Percentiles rank a stretch among this genome's conserved stretches.
These are phyloP conservation scores for Drosophila sordidapex DNA, from an alignment of 2,888 invertebrate species.

Conservation along the genomic window DNA sequence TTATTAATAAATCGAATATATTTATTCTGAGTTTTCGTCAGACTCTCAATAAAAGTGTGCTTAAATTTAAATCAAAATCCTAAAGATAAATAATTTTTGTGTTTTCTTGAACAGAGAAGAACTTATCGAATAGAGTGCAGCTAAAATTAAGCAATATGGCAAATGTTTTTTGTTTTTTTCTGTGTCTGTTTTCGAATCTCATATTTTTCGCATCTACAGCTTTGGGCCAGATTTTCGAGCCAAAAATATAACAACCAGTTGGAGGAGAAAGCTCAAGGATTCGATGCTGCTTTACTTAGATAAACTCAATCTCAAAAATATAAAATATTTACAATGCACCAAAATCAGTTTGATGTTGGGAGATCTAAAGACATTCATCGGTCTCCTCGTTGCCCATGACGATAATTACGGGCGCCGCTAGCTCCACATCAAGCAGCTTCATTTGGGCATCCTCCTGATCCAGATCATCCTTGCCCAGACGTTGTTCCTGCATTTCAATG, in stretches of 20 bases:
- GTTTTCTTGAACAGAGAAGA: slow-evolving; percentile 46
- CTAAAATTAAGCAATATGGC: slow-evolving; percentile 73
- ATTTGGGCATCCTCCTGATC: slow-evolving; percentile 82
- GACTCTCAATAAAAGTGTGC: slow-evolving; percentile 53
- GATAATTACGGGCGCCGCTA: slow-evolving; percentile 65
- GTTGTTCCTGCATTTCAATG: slow-evolving; percentile 84
- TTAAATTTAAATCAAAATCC: slow-evolving; percentile 57
- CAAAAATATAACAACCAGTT: slow-evolving; percentile 47
- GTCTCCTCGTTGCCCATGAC: slow-evolving; percentile 72
- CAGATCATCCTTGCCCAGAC: slow-evolving; percentile 79
- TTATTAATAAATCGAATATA: slow-evolving; percentile 54
- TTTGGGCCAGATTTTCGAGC: slow-evolving; percentile 39
- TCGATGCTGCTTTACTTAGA: slow-evolving; percentile 28
- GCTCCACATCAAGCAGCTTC: slow-evolving; percentile 76
- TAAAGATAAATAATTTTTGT: slow-evolving; percentile 56
- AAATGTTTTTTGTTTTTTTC: slow-evolving; percentile 46
- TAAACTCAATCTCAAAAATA: slow-evolving; percentile 57
- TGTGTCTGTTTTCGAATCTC: slow-evolving; percentile 17
- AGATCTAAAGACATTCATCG: slow-evolving; percentile 69
- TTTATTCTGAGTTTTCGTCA: slow-evolving; percentile 74
- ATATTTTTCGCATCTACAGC: slow-evolving; percentile 17
- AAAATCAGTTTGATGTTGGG: slow-evolving; percentile 14
- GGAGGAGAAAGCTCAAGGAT: slow-evolving; percentile 29
- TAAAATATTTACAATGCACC: slow-evolving; percentile 69
- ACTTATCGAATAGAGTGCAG: slow-evolving; percentile 47